Percentiles rank a stretch among this genome's conserved stretches.
Evolutionary conservation across 2,797 vertebrate species (phyloP).

Genomic region (Eleutherodactylus coqui): DNA sequence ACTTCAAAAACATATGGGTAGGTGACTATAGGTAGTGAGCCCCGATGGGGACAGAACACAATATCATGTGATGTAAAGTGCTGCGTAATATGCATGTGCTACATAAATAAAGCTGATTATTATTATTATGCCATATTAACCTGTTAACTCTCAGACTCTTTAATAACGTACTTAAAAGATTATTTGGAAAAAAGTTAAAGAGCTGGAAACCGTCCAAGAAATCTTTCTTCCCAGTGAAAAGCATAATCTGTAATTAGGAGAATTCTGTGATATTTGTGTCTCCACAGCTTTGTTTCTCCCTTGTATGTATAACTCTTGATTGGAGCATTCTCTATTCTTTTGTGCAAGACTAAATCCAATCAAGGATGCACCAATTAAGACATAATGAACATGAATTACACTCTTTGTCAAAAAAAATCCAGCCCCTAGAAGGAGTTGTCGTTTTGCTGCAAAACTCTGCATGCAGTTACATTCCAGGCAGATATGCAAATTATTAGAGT

Average conservation of each 20-base stretch:
- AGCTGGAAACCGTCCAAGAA: constrained; percentile 70
- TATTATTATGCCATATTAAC: constrained; percentile 4
- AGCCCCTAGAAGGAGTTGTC: too few relatives aligned
- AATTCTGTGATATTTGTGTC: constrained; percentile 75
- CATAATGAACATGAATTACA: constrained; percentile 82
- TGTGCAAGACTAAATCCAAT: constrained; percentile 78
- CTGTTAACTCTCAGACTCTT: neutral
- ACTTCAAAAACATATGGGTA: too few relatives aligned
- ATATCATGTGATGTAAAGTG: too few relatives aligned
- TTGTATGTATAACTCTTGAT: constrained; percentile 78
- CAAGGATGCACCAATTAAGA: constrained; percentile 78
- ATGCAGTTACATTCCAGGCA: too few relatives aligned
- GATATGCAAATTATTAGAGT: too few relatives aligned
- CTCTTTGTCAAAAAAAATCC: too few relatives aligned
- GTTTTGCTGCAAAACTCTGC: too few relatives aligned
- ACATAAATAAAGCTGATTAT: too few relatives aligned
- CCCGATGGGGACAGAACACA: too few relatives aligned
- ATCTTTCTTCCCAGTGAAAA: constrained; percentile 69
- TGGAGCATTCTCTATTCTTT: constrained; percentile 76
- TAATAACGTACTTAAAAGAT: constrained; percentile 3
- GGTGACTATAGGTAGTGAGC: too few relatives aligned
- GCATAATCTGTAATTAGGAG: constrained; percentile 77
- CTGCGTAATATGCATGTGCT: too few relatives aligned
- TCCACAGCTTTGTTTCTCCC: constrained; percentile 75
- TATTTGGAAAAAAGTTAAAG: constrained; percentile 24